These are phyloP conservation scores for Chloromyia formosa DNA, from an alignment of 2,888 invertebrate species.

Conservation along the genomic window DNA sequence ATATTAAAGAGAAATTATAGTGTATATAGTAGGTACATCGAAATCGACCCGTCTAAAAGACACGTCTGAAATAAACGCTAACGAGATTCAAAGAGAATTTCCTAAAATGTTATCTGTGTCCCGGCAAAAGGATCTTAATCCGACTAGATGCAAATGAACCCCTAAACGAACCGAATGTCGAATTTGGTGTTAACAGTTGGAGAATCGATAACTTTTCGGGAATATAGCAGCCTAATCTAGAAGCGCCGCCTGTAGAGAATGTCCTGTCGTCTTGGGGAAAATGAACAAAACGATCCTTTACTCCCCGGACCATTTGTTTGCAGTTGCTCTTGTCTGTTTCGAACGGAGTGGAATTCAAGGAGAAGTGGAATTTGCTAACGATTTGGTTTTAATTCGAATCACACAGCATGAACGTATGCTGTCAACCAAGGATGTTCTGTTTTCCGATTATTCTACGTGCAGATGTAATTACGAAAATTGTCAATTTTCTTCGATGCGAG, in stretches of 20 bases:
- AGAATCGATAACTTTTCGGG: not conserved
- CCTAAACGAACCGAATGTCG: not conserved
- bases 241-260: not conserved
- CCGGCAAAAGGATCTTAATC: constrained; percentile 7
- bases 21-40: too few species aligned
- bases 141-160: constrained; percentile 31
- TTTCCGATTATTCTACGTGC: not conserved
- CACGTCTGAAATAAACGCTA: not conserved
- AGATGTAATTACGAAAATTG: not conserved
- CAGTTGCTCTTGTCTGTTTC: not conserved
- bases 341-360: not conserved
- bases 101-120: constrained; percentile 8
- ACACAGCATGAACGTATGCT: not conserved
- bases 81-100: constrained; percentile 5
- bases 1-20: constrained; percentile 8
- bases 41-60: not conserved
- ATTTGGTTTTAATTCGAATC: constrained; percentile 4
- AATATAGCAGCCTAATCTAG: not conserved
- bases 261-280: not conserved
- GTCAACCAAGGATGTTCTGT: not conserved
- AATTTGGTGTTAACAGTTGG: constrained; percentile 19
- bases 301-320: not conserved
- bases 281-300: not conserved
- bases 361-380: not conserved
- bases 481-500: not conserved